Percentiles rank a stretch among this genome's conserved stretches.
Conservation (phyloP, 2,113 vertebrate species). For the Callipepla californica region DNA sequence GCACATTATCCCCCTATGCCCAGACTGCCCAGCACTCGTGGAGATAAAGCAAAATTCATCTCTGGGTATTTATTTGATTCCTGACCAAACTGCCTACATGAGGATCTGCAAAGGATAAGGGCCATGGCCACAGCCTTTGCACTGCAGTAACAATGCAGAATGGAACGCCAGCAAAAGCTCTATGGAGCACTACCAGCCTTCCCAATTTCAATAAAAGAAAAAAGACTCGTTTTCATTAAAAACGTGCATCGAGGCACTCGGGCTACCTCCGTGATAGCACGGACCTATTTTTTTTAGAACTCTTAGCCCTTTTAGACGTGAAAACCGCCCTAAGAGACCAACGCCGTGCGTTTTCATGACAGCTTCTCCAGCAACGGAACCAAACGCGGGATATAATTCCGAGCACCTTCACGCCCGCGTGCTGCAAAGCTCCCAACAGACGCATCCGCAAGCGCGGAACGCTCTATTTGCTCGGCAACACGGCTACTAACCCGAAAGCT, state of each 20-base stretch:
- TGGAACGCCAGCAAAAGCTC: neutral
- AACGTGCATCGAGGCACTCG: neutral
- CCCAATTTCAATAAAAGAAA: neutral
- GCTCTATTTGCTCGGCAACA: neutral
- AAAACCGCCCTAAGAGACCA: neutral
- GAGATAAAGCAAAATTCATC: neutral
- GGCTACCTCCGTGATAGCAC: neutral
- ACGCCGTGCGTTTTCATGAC: neutral
- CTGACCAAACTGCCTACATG: neutral
- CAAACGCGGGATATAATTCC: neutral
- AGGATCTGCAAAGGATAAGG: neutral
- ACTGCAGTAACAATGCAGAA: constrained; percentile 27
- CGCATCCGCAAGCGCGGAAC: neutral
- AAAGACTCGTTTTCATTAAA: neutral
- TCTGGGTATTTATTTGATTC: neutral
- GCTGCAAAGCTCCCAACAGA: neutral
- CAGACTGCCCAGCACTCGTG: neutral
- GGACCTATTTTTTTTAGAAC: neutral
- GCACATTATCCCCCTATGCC: neutral
- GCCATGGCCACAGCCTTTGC: neutral
- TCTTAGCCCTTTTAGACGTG: accelerated
- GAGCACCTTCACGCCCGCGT: neutral
- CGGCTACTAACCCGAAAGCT: constrained; percentile 30
- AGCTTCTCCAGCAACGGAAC: neutral
- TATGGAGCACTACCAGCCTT: neutral